A percentile compares a stretch with the other conserved stretches of the same genome.
Conservation (phyloP, 2,797 vertebrate species). For the Malurus splendens region DNA sequence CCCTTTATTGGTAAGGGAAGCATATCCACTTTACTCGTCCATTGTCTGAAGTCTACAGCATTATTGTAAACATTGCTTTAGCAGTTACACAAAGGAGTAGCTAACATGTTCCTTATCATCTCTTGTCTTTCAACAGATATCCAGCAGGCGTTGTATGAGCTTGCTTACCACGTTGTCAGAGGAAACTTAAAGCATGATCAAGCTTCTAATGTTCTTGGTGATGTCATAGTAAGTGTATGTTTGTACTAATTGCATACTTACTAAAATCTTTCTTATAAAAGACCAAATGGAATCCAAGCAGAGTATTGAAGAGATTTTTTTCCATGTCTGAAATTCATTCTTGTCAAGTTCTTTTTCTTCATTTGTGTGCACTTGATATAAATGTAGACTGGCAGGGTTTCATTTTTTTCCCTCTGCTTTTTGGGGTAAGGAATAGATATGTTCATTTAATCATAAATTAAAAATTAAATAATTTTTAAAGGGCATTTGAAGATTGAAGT, state of each 20-base stretch:
- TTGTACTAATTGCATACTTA: not conserved
- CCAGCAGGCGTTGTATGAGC: constrained; percentile 90
- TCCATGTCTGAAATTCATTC: not conserved
- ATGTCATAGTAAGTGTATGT: constrained; percentile 85
- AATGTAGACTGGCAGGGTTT: not conserved
- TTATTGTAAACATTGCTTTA: not conserved
- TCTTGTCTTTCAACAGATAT: constrained; percentile 78
- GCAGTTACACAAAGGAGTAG: not conserved
- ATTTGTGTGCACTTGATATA: not conserved
- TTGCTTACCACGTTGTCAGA: constrained; percentile 90
- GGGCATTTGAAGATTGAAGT: not conserved
- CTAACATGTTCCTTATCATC: not conserved
- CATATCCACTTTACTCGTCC: not conserved
- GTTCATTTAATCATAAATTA: not conserved
- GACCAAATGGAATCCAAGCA: not conserved
- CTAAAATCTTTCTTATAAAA: not conserved
- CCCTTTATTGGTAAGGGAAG: not conserved
- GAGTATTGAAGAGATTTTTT: not conserved
- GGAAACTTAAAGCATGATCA: constrained; percentile 94
- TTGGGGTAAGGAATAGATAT: not conserved
- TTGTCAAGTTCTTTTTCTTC: not conserved
- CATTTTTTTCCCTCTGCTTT: not conserved
- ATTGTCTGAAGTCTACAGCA: not conserved
- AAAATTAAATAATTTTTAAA: not conserved
- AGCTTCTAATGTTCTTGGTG: constrained; percentile 84